Conservation (phyloP, 2,797 vertebrate genomes). For the Ispidina picta region DNA sequence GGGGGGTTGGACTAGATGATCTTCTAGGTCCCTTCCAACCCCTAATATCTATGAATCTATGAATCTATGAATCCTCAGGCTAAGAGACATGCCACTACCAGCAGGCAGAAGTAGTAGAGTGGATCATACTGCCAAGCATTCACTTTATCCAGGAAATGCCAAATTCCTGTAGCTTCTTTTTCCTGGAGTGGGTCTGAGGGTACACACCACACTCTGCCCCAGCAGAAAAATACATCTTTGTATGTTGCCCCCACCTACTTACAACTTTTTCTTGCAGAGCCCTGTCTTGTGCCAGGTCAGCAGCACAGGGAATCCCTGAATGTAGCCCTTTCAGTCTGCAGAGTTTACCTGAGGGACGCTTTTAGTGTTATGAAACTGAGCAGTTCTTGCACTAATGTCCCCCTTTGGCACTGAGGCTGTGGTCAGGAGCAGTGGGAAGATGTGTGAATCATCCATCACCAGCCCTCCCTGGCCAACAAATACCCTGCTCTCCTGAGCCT, state of each 20-base stretch:
- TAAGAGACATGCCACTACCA: neutral
- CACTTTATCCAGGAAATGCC: neutral
- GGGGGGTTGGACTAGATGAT: too few species aligned
- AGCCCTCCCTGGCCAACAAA: neutral
- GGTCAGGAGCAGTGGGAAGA: neutral
- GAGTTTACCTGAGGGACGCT: neutral
- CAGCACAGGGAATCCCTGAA: neutral
- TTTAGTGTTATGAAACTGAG: neutral
- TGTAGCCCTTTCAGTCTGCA: neutral
- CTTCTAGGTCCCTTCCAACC: too few species aligned
- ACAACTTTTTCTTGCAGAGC: neutral
- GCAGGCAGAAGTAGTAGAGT: neutral
- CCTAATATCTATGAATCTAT: too few species aligned
- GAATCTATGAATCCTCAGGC: too few species aligned
- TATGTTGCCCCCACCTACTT: neutral
- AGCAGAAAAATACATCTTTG: neutral
- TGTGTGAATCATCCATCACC: neutral
- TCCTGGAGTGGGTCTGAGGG: neutral
- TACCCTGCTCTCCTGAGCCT: neutral
- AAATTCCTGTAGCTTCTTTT: neutral
- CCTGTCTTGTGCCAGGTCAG: neutral
- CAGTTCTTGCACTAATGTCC: neutral
- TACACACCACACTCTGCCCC: neutral
- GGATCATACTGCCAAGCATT: neutral
- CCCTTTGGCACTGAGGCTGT: neutral